A percentile compares a stretch with the other conserved stretches of the same genome.
These are phyloP conservation scores for Pelochelys cantorii DNA, from an alignment of 2,797 vertebrate species.

Conservation along the genomic window DNA sequence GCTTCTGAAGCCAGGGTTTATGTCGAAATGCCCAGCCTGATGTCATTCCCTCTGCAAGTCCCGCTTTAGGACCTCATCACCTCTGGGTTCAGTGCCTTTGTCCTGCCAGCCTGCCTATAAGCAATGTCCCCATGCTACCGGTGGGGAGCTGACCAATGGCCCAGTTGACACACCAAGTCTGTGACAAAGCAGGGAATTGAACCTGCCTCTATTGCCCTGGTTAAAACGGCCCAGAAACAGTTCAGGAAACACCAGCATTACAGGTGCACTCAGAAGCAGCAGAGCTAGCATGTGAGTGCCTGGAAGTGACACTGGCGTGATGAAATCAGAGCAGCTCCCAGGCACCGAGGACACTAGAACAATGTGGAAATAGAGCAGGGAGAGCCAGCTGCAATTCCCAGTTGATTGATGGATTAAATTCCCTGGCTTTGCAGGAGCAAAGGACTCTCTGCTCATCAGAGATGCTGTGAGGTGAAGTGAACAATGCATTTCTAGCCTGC, in stretches of 20 bases:
- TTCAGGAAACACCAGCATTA: neutral
- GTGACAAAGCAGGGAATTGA: neutral
- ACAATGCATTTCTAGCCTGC: neutral
- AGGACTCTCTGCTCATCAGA: neutral
- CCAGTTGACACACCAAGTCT: neutral
- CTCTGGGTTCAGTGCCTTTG: no score
- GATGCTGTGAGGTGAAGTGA: neutral
- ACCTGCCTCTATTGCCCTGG: neutral
- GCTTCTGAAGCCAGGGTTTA: no score
- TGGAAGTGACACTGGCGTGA: neutral
- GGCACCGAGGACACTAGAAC: neutral
- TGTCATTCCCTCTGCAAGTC: no score
- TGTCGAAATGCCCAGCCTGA: no score
- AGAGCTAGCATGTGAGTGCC: neutral
- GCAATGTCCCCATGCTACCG: neutral
- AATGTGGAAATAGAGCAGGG: neutral
- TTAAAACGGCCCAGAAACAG: neutral
- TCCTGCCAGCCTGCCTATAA: no score
- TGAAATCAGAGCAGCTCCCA: neutral
- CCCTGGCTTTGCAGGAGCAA: neutral
- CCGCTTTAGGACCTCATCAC: no score
- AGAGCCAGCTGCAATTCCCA: neutral
- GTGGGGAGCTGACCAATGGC: neutral
- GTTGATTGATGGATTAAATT: conserved; percentile 8
- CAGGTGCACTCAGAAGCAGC: neutral